phyloP scores from a whole-genome alignment of 2,888 invertebrate species.

The Lypha dubia region DNA sequence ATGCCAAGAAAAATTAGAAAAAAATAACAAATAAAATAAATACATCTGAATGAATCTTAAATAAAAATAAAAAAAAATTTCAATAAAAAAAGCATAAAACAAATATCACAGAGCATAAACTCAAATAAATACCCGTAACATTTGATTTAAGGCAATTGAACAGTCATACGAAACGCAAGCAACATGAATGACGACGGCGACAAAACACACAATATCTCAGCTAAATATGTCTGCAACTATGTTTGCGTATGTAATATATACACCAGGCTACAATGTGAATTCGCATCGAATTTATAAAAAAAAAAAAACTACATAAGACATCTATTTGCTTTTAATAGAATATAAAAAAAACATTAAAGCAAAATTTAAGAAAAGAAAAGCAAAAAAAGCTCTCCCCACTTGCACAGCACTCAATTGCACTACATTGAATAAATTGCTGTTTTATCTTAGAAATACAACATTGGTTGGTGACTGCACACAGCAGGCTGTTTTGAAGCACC shows the following conservation, averaged over 20 bases:
- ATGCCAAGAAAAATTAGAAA: constrained; percentile 58
- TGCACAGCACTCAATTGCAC: constrained; percentile 45
- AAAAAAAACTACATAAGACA: constrained; percentile 55
- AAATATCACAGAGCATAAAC: constrained; percentile 59
- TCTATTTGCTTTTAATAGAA: constrained; percentile 46
- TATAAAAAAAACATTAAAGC: constrained; percentile 16
- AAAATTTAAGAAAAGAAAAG: constrained; percentile 35
- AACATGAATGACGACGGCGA: constrained; percentile 47
- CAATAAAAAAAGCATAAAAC: constrained; percentile 21
- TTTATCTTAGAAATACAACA: background rate
- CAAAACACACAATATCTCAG: constrained; percentile 11
- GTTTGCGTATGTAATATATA: background rate
- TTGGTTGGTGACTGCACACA: constrained; percentile 46
- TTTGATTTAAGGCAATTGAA: constrained; percentile 57
- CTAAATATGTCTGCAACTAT: background rate
- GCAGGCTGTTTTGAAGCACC: constrained; percentile 73
- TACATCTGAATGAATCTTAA: background rate
- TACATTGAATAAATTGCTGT: constrained; percentile 23
- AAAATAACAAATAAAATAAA: constrained; percentile 37
- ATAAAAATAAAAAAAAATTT: no score
- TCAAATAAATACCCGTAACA: constrained; percentile 43
- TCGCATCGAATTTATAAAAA: constrained; percentile 39
- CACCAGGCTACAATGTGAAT: constrained; percentile 42
- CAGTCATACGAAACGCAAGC: constrained; percentile 40
- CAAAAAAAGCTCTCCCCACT: constrained; percentile 34